A percentile compares a stretch with the other conserved stretches of the same genome.
Evolutionary conservation across 1,140 invertebrate species (phyloP).

Genomic region (Schmidtea mediterranea): DNA sequence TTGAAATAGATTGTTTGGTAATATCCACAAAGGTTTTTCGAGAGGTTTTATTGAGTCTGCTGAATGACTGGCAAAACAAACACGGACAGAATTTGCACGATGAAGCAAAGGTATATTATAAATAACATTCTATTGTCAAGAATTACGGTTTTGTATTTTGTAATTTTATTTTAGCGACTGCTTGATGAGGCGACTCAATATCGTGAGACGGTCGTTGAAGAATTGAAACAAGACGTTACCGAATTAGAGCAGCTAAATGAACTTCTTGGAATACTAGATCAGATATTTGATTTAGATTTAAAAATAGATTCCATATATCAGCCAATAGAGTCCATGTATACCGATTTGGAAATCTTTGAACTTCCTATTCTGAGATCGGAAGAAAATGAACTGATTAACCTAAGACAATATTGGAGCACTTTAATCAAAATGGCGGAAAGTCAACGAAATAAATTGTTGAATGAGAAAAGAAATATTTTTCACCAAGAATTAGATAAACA

Average conservation of each 20-base stretch:
- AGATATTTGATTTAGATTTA: constrained; percentile 26
- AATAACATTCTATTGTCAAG: too few species aligned
- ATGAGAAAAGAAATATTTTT: constrained; percentile 21
- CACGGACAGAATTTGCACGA: too few species aligned
- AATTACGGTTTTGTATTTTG: background rate
- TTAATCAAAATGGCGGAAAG: constrained; percentile 21
- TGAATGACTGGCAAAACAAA: too few species aligned
- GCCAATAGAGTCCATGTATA: constrained; percentile 26
- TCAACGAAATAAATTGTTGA: constrained; percentile 19
- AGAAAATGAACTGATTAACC: constrained; percentile 19
- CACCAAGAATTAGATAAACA: constrained; percentile 28
- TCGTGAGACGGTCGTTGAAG: constrained; percentile 16
- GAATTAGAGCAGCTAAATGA: constrained; percentile 24
- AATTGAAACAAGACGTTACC: constrained; percentile 19
- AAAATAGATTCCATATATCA: constrained; percentile 26
- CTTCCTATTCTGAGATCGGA: constrained; percentile 19
- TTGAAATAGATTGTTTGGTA: too few species aligned
- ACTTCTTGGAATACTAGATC: constrained; percentile 21
- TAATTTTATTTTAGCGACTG: constrained; percentile 15
- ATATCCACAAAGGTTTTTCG: too few species aligned
- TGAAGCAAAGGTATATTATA: too few species aligned
- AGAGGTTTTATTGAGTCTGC: too few species aligned
- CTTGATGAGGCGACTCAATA: constrained; percentile 20
- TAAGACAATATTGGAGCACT: constrained; percentile 21
- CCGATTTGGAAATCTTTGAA: constrained; percentile 23